Conservation (phyloP, 2,888 invertebrate species). For the Sabatieria punctata region DNA sequence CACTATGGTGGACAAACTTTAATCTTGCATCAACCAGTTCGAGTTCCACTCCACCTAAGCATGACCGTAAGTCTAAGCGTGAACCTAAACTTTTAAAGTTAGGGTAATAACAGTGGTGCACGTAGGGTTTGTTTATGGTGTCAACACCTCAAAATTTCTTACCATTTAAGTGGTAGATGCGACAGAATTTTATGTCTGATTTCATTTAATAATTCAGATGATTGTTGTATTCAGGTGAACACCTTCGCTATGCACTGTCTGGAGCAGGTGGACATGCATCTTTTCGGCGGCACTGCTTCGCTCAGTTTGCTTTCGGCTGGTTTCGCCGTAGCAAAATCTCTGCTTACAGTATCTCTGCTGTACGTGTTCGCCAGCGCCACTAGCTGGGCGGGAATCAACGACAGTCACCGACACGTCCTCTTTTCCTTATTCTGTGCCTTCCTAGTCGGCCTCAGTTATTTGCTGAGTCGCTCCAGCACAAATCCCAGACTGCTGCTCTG, state of each 20-base stretch:
- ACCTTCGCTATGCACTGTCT: slow-evolving; percentile 89
- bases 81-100: no score
- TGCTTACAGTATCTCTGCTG: slow-evolving; percentile 51
- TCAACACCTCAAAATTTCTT: no score
- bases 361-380: slow-evolving; percentile 30
- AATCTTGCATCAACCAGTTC: no score
- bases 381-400: slow-evolving; percentile 19
- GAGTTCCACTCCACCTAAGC: no score
- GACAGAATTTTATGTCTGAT: no score
- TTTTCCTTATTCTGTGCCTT: slow-evolving; percentile 87
- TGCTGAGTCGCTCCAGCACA: slow-evolving; percentile 74
- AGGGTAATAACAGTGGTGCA: no score
- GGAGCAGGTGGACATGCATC: slow-evolving; percentile 55
- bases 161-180: no score
- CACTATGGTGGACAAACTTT: no score
- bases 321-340: slow-evolving; percentile 58
- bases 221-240: slow-evolving; percentile 49
- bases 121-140: no score
- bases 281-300: slow-evolving; percentile 52
- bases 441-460: slow-evolving; percentile 56
- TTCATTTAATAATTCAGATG: slow-evolving; percentile 2
- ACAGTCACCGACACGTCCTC: slow-evolving; percentile 33
- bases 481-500: slow-evolving; percentile 71
- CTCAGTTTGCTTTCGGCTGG: slow-evolving; percentile 51
- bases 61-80: no score